Percentiles rank a stretch among this genome's conserved stretches.
These are phyloP conservation scores for Drosophila anomalata DNA, from an alignment of 2,888 invertebrate species.

Conservation along the genomic window DNA sequence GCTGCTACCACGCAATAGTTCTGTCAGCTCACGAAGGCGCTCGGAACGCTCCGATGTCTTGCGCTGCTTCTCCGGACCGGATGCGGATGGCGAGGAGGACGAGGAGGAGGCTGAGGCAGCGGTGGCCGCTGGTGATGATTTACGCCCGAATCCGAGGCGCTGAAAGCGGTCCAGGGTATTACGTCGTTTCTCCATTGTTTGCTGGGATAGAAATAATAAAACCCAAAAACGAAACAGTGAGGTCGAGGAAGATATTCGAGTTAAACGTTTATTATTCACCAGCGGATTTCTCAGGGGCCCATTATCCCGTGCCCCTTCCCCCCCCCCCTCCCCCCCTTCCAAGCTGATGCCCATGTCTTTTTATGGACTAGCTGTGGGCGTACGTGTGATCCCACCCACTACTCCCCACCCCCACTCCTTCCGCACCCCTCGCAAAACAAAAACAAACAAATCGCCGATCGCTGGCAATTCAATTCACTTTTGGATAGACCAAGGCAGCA, in stretches of 20 bases:
- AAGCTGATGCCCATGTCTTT: slow-evolving; percentile 15
- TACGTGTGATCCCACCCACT: slow-evolving; percentile 10
- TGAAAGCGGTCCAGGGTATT: slow-evolving; percentile 93
- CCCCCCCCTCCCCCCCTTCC: not conserved
- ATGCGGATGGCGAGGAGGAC: slow-evolving; percentile 23
- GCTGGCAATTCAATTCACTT: slow-evolving; percentile 32
- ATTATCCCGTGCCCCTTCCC: not conserved
- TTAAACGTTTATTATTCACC: slow-evolving; percentile 46
- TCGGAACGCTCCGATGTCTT: slow-evolving; percentile 88
- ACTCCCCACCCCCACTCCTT: slow-evolving; percentile 3
- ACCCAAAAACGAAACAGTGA: not conserved
- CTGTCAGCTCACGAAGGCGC: slow-evolving; percentile 90
- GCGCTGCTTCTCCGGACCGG: slow-evolving; percentile 67
- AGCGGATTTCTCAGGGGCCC: slow-evolving; percentile 13
- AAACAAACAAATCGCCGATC: slow-evolving; percentile 55
- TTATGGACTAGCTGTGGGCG: slow-evolving; percentile 49
- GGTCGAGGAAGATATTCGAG: slow-evolving; percentile 21
- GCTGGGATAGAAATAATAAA: slow-evolving; percentile 52
- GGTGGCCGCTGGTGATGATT: slow-evolving; percentile 71
- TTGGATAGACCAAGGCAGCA: slow-evolving; percentile 35
- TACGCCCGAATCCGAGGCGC: slow-evolving; percentile 89
- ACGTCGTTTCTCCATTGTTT: slow-evolving; percentile 83
- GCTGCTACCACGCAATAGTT: slow-evolving; percentile 86
- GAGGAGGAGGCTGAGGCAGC: slow-evolving; percentile 39
- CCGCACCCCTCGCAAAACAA: slow-evolving; percentile 28